phyloP scores from a whole-genome alignment of 1,140 invertebrate species.

The Cherax quadricarinatus region DNA sequence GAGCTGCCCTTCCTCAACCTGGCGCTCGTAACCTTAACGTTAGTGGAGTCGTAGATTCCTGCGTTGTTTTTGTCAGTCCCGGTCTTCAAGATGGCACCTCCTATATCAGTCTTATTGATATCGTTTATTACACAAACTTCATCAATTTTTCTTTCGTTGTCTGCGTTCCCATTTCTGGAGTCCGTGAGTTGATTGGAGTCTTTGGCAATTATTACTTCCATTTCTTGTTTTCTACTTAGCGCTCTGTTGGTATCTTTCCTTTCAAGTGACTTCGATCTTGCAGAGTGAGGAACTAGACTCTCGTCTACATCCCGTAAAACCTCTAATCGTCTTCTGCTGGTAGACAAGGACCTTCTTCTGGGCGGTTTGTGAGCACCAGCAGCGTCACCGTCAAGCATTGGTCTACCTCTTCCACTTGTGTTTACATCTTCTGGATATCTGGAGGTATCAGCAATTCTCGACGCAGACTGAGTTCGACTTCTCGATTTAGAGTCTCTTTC shows the following conservation, averaged over 20 bases:
- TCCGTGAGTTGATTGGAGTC: neutral
- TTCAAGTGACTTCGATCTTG: neutral
- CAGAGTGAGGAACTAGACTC: neutral
- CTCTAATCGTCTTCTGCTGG: constrained; percentile 8
- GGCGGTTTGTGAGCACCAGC: neutral
- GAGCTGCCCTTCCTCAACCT: neutral
- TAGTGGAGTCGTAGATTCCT: no score
- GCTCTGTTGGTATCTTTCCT: neutral
- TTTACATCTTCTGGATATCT: neutral
- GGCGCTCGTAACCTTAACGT: no score
- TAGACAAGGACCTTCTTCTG: constrained; percentile 34
- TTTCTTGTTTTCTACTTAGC: neutral
- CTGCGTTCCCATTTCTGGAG: neutral
- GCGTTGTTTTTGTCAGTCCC: neutral
- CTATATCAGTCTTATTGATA: neutral
- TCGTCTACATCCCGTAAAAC: neutral
- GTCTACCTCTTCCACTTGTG: neutral
- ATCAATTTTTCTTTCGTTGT: neutral
- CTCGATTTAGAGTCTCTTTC: neutral
- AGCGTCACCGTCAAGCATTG: neutral
- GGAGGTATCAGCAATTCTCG: neutral
- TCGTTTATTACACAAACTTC: neutral
- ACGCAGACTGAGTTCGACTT: constrained; percentile 33
- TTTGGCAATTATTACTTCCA: neutral
- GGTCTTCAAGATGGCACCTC: neutral